These are phyloP conservation scores for Melospiza georgiana DNA, from an alignment of 2,113 vertebrate species.

Conservation along the genomic window DNA sequence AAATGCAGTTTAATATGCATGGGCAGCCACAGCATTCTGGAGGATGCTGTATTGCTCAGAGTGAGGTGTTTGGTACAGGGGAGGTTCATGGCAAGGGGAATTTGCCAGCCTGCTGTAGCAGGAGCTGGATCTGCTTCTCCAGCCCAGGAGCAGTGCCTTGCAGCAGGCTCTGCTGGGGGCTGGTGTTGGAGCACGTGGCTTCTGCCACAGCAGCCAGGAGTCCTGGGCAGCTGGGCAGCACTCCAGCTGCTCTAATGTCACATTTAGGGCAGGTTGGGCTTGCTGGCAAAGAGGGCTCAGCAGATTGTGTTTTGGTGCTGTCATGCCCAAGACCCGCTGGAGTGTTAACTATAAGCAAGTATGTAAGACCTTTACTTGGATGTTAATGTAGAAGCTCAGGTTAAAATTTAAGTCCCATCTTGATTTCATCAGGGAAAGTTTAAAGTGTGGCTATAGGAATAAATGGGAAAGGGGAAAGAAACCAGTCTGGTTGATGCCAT, in stretches of 20 bases:
- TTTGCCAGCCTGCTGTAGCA: neutral
- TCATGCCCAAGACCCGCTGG: rapidly evolving
- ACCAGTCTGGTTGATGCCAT: neutral
- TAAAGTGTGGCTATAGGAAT: neutral
- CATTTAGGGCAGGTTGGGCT: neutral
- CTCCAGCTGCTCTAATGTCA: rapidly evolving
- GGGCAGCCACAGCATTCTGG: too few species aligned
- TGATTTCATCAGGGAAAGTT: neutral
- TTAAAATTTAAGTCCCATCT: neutral
- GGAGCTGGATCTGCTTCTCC: neutral
- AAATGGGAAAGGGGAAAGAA: neutral
- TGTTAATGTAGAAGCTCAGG: neutral
- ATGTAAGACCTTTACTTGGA: neutral
- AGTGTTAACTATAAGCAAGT: neutral
- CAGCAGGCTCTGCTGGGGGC: neutral
- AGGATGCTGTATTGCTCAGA: neutral
- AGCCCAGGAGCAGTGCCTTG: neutral
- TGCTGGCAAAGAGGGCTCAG: neutral
- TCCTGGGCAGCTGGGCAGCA: neutral
- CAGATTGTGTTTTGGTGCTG: neutral
- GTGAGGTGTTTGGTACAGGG: neutral
- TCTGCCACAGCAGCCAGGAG: neutral
- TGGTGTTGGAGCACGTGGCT: neutral
- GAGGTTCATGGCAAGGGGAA: neutral
- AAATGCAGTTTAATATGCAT: neutral